Conservation (phyloP, 2,888 invertebrate genomes). For the Phymatocera aterrima region DNA sequence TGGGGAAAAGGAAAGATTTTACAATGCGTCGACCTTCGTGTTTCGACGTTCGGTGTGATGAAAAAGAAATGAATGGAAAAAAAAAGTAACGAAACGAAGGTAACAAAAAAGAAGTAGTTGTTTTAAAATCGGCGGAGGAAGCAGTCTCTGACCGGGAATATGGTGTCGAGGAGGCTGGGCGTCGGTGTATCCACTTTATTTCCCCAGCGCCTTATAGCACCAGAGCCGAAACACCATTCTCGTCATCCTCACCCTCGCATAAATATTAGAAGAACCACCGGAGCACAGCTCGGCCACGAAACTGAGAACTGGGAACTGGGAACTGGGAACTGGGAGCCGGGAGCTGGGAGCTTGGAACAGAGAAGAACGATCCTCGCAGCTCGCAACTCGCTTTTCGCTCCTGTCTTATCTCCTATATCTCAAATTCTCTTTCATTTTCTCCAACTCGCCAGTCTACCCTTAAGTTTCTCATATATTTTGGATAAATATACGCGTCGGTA, state of each 20-base stretch:
- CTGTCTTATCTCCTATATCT: slow-evolving; percentile 28
- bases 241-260: slow-evolving; percentile 41
- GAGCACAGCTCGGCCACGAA: not conserved
- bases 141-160: not conserved
- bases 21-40: no score
- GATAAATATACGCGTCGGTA: no score
- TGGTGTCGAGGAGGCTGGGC: not conserved
- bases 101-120: no score
- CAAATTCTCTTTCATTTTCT: slow-evolving; percentile 37
- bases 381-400: not conserved
- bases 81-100: no score
- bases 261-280: slow-evolving; percentile 46
- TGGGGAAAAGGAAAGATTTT: no score
- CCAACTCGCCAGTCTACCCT: slow-evolving; percentile 20
- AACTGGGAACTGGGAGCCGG: no score
- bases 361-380: slow-evolving; percentile 14
- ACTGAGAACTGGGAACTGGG: no score
- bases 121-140: no score
- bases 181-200: slow-evolving; percentile 35
- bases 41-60: no score
- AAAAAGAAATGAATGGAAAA: no score
- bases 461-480: slow-evolving; percentile 24
- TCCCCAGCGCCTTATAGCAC: slow-evolving; percentile 47
- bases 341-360: no score
- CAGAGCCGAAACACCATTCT: slow-evolving; percentile 19